phyloP scores from a whole-genome alignment of 2,113 vertebrate genomes.

The Sisor rabdophorus region DNA sequence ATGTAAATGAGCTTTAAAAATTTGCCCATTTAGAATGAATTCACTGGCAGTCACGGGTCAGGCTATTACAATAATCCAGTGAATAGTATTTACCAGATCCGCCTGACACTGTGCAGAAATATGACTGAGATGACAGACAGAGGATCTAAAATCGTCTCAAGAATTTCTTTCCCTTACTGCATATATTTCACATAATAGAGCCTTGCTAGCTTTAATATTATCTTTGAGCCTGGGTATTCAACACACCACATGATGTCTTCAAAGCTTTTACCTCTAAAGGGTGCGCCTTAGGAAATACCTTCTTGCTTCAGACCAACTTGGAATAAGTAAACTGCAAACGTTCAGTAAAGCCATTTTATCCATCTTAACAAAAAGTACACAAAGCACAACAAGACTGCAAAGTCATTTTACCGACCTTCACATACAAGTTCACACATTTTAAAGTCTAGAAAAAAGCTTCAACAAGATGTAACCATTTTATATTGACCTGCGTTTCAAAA shows the following conservation, averaged over 20 bases:
- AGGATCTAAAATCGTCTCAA: not conserved
- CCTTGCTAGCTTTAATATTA: not conserved
- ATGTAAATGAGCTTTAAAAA: constrained; percentile 42
- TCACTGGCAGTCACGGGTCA: constrained; percentile 44
- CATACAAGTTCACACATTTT: constrained; percentile 12
- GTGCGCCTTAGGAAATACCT: constrained; percentile 3
- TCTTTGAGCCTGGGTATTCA: constrained; percentile 4
- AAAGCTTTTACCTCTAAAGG: not conserved
- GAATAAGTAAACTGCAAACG: constrained; percentile 18
- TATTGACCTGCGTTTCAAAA: constrained; percentile 46
- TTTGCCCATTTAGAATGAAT: constrained; percentile 42
- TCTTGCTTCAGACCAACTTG: constrained; percentile 6
- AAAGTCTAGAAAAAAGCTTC: constrained; percentile 32
- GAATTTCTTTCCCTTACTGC: not conserved
- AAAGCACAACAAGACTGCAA: constrained; percentile 1
- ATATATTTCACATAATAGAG: not conserved
- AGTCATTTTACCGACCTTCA: constrained; percentile 26
- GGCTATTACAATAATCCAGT: constrained; percentile 41
- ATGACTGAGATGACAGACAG: constrained; percentile 25
- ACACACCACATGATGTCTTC: not conserved
- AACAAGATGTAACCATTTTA: constrained; percentile 46
- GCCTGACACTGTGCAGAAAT: constrained; percentile 26
- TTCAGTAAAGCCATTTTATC: not conserved
- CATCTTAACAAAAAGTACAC: not conserved
- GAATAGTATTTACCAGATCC: constrained; percentile 39